Evolutionary conservation across 35 echinoderm and acorn worm genomes (phyloP).

Genomic region (Apostichopus californicus): DNA sequence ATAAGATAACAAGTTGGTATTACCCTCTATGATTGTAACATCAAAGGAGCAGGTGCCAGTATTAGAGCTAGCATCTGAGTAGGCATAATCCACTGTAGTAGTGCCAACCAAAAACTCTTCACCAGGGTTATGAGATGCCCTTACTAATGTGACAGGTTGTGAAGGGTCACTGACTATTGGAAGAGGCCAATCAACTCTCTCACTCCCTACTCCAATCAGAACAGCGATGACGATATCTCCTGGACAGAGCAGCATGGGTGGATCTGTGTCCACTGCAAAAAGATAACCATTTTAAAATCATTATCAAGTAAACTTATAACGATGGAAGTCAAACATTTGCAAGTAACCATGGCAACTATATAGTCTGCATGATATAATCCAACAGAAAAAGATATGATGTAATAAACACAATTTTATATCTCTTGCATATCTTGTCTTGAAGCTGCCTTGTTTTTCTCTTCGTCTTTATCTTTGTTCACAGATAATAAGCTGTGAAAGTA

Average conservation of each 20-base stretch:
- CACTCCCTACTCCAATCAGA: not conserved
- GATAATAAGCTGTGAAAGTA: no score
- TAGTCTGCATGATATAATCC: no score
- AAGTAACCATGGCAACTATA: no score
- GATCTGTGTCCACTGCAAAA: conserved; percentile 39
- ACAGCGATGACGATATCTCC: not conserved
- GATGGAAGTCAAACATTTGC: no score
- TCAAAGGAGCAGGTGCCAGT: conserved; percentile 12
- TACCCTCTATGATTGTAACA: conserved; percentile 4
- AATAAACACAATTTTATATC: no score
- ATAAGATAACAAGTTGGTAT: no score
- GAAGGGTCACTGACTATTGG: conserved; percentile 66
- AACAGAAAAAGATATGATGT: no score
- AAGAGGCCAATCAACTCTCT: conserved; percentile 42
- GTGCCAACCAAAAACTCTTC: not conserved
- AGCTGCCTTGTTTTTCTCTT: no score
- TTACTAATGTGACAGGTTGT: not conserved
- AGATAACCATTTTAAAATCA: no score
- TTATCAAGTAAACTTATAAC: no score
- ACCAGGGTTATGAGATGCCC: not conserved
- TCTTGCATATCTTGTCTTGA: no score
- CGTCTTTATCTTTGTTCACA: no score
- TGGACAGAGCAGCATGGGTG: conserved; percentile 56
- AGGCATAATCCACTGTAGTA: not conserved
- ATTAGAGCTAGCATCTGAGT: conserved; percentile 5